Evolutionary conservation across 1,140 invertebrate genomes (phyloP), one percentile per base, ranked within the genome.

Genomic region (Neoseiulus cucumeris): DNA sequence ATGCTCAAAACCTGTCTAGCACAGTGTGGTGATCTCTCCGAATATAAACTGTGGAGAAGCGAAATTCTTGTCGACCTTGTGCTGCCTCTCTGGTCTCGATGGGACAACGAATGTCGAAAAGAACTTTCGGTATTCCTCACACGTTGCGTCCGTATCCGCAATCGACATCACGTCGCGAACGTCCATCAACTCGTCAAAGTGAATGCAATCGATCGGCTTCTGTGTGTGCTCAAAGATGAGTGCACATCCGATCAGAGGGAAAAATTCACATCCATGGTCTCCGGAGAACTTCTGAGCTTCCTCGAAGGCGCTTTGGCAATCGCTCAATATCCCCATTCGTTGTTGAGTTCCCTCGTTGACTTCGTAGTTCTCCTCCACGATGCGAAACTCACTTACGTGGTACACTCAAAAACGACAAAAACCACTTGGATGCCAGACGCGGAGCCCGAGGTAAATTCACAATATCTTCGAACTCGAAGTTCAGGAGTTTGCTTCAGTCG

Each of bases 351-450:
- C 14, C 51, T 59, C 17, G 33, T 59, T 12, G 51, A 59, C 22
- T 59, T 59, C 22, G 51, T 59, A 29, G 51, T 59, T 29, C 51
- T 59, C 33, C 51, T 59, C 25, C 51, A 59, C 22, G 51, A 59
- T 9, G 51, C 51, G 1, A 59, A 25, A 17, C 22, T 25, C 14
- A 59, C 51, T 6, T 59, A 59, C 22, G 51, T 59, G 14, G 51
- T 59, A 29, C 51, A 59, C 9, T 29, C 51, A 2, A 17, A 33
- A 59, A 59, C 33, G 33, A 39, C 33, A 4, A 39, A 39, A 39
- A 4, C 33, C 4, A 39, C 33, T 39, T 39, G 33, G 33, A 9
- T 39, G 33, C 4, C 33, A 9, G 33, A 39, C 4, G 4, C 4
- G 9, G 33, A 39, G 9, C 4, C 33, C 9, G 33, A 39, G 33